Base-by-base conservation (phyloP, 1,140 invertebrate genomes). In the Nomia melanderi region DNA sequence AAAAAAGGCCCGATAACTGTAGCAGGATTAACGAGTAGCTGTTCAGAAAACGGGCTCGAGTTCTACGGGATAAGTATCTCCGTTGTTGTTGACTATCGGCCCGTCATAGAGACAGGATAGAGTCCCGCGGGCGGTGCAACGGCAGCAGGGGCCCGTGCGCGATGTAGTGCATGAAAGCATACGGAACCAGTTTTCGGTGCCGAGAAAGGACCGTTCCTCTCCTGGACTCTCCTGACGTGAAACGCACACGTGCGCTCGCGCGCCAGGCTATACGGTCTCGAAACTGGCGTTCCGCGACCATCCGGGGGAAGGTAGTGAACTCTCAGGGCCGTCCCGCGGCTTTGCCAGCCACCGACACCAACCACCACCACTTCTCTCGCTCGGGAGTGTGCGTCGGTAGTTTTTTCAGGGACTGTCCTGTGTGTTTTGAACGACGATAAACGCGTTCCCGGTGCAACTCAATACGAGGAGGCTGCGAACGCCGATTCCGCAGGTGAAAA, bases 151-250 rank as follows among this genome's bases (percentile, higher is more conserved):
- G 50, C 29, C n/a, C 31, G 27, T n/a, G 17, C 6, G 20, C 72
- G 78, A 84, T 73, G 63, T 64, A 62, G 62, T 44, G 72, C 81
- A 83, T 66, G 66, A 83, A 76, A 78, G 75, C 75, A 69, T 77
- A 59, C 56, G 81, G 81, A 84, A 84, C 82, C 82, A 84, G 82
- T 84, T 84, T 84, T 83, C 57, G 82, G 80, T 39, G 66, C 60
- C 75, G 60, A 78, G 67, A 72, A 80, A 70, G 70, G 65, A 77
- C 69, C 67, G 77, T 47, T 29, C 47, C 54, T 44, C 65, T 36
- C 31, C 41, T 44, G 74, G 56, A 59, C 27, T 54, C 54, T 36
- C 17, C 75, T 72, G 67, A 76, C 74, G 29, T 59, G 74, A 25
- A 77, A 77, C 74, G 74, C 74, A 77, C 74, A 70, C 74, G 74